Percentiles rank a stretch among this genome's conserved stretches.
phyloP scores from a whole-genome alignment of 2,797 vertebrate genomes.

The Cyprinella venusta region DNA sequence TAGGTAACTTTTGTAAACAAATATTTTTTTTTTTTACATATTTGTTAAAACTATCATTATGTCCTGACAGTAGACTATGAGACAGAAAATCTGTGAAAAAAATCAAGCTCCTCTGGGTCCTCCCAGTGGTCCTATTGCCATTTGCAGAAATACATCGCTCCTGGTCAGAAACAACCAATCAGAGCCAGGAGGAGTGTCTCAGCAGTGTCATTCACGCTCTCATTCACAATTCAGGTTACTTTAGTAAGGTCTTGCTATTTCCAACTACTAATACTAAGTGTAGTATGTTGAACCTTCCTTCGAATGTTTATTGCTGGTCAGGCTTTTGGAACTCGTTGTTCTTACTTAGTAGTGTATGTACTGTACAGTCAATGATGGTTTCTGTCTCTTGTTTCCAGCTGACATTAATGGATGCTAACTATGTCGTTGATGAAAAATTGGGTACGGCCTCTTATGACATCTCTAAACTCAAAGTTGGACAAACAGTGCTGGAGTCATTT shows the following conservation, averaged over 20 bases:
- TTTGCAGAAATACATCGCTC: no score
- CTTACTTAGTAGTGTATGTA: neutral
- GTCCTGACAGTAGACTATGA: no score
- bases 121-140: no score
- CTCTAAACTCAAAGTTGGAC: slow-evolving; percentile 82
- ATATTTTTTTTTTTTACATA: no score
- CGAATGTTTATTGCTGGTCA: neutral
- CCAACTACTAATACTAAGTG: neutral
- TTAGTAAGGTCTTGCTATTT: neutral
- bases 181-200: no score
- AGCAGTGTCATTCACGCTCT: no score
- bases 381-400: slow-evolving; percentile 75
- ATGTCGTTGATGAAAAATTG: slow-evolving; percentile 96
- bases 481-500: slow-evolving; percentile 82
- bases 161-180: no score
- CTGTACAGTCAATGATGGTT: neutral
- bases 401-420: slow-evolving; percentile 98
- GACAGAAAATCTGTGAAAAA: no score
- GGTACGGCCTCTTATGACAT: slow-evolving; percentile 86
- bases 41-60: no score
- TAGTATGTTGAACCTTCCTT: neutral
- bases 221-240: neutral
- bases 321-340: neutral
- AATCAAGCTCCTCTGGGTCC: no score
- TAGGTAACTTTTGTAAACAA: no score